Evolutionary conservation across 2,113 vertebrate species (phyloP).

Genomic region (Cynopterus brachyotis): DNA sequence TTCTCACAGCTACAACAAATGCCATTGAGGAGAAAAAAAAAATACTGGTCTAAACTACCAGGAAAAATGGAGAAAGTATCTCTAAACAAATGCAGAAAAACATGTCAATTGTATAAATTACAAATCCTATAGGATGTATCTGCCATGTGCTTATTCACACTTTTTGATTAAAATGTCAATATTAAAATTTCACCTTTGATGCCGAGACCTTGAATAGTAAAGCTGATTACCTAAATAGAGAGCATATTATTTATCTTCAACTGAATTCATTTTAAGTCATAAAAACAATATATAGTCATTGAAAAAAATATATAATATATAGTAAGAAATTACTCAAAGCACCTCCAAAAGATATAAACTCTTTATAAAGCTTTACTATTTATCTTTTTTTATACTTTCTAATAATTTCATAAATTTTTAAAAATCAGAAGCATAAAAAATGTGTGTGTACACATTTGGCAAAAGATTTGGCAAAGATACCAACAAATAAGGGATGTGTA

Average conservation of each 20-base stretch:
- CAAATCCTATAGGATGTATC: background rate
- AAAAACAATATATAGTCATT: background rate
- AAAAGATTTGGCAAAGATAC: background rate
- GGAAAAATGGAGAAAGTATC: background rate
- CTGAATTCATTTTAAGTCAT: background rate
- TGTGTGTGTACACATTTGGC: background rate
- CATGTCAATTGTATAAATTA: background rate
- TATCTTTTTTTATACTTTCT: background rate
- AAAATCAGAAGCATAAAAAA: background rate
- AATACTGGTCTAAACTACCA: background rate
- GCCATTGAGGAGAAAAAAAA: background rate
- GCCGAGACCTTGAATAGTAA: background rate
- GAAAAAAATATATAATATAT: background rate
- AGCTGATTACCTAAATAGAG: background rate
- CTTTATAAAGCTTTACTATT: conserved; percentile 1
- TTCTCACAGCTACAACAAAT: conserved; percentile 16
- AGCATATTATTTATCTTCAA: background rate
- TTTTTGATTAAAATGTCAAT: conserved; percentile 36
- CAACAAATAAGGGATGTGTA: background rate
- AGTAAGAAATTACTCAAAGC: background rate
- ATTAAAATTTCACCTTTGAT: conserved; percentile 33
- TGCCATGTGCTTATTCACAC: background rate
- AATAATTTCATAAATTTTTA: conserved; percentile 33
- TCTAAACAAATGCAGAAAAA: conserved; percentile 18
- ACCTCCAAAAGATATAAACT: background rate